Percentiles rank a stretch among this genome's conserved stretches.
phyloP scores from a whole-genome alignment of 1,140 invertebrate species.

The Pseudoatta argentina region DNA sequence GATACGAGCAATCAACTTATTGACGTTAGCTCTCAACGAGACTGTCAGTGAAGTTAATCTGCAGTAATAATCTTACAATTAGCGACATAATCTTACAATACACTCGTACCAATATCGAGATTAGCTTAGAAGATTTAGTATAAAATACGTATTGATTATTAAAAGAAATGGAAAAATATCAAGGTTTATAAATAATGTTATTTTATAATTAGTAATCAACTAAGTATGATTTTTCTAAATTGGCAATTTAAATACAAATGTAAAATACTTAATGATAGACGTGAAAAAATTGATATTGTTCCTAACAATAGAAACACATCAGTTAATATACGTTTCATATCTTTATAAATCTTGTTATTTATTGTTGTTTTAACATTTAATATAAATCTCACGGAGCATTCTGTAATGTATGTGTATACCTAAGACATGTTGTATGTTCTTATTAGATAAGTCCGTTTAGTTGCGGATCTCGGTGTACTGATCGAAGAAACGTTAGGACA shows the following conservation, averaged over 20 bases:
- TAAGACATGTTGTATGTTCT: neutral
- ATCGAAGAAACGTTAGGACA: constrained; percentile 28
- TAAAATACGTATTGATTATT: neutral
- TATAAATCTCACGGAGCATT: neutral
- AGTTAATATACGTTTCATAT: neutral
- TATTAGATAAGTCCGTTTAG: constrained; percentile 19
- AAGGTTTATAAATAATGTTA: neutral
- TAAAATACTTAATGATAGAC: neutral
- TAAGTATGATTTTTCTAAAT: neutral
- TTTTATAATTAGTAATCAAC: neutral
- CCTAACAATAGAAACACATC: neutral
- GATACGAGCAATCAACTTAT: constrained; percentile 24
- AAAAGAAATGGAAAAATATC: too few relatives aligned
- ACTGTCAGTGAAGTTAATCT: constrained; percentile 20
- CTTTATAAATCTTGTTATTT: neutral
- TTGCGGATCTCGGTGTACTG: neutral
- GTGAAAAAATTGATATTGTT: neutral
- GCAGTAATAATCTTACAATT: constrained; percentile 12
- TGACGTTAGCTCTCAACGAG: constrained; percentile 18
- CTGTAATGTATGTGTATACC: neutral
- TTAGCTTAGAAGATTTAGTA: constrained; percentile 10
- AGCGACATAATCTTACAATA: constrained; percentile 21
- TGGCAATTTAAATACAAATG: neutral
- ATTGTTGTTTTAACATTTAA: neutral
- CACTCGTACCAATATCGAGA: constrained; percentile 5